phyloP scores from a whole-genome alignment of 2,797 vertebrate genomes.

The Sparus aurata region DNA sequence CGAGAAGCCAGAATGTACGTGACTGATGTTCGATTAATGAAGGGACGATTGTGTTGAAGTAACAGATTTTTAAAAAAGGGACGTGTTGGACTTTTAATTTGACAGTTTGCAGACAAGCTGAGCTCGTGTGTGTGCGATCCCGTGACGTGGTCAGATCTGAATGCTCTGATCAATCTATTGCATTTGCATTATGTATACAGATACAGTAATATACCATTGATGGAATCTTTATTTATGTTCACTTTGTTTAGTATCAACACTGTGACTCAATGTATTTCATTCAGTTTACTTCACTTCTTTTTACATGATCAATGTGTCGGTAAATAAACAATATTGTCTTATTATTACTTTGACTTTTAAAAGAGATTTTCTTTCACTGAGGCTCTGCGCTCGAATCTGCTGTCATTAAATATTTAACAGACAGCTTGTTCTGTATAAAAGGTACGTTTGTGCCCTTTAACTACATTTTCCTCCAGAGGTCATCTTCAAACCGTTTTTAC shows the following conservation, averaged over 20 bases:
- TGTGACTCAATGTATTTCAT: constrained; percentile 86
- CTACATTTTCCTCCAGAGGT: constrained; percentile 7
- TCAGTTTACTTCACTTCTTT: constrained; percentile 84
- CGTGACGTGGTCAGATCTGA: constrained; percentile 65
- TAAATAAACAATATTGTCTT: constrained; percentile 88
- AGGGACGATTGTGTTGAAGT: constrained; percentile 49
- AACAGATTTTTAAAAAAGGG: constrained; percentile 40
- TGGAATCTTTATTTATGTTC: constrained; percentile 83
- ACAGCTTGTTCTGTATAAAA: not conserved
- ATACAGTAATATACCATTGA: constrained; percentile 75
- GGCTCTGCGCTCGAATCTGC: not conserved
- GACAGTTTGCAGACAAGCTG: constrained; percentile 40
- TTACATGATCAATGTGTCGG: constrained; percentile 88
- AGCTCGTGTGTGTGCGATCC: constrained; percentile 69
- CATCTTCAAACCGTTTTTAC: not conserved
- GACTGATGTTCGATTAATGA: constrained; percentile 45
- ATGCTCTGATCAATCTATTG: constrained; percentile 78
- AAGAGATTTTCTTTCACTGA: not conserved
- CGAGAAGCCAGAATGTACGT: constrained; percentile 68
- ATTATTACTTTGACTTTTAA: constrained; percentile 59
- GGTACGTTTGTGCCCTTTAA: not conserved
- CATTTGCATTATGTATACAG: constrained; percentile 78
- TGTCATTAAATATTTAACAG: not conserved
- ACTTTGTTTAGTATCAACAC: constrained; percentile 87
- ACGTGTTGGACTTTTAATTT: constrained; percentile 16